A percentile compares a stretch with the other conserved stretches of the same genome.
Conservation (phyloP, 1,140 invertebrate species). For the Hycleus phaleratus region DNA sequence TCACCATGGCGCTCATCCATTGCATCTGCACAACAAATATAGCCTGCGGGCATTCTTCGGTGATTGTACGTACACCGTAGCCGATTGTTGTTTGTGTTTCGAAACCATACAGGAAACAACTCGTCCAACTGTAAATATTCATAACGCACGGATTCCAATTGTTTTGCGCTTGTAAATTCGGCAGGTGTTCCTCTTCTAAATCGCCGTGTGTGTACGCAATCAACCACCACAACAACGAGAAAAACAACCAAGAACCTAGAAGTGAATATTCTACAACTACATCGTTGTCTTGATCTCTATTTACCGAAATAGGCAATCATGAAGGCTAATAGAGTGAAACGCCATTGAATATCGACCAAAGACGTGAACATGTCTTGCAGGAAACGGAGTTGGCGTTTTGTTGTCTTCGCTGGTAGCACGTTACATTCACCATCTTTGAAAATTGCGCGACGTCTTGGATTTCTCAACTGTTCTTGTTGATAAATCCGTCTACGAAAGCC, state of each 20-base stretch:
- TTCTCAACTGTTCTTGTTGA: constrained; percentile 41
- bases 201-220: constrained; percentile 88
- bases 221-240: constrained; percentile 50
- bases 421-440: constrained; percentile 91
- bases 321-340: constrained; percentile 93
- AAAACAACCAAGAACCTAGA: not conserved
- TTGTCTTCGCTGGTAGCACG: constrained; percentile 64
- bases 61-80: constrained; percentile 72
- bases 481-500: constrained; percentile 31
- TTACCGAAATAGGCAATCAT: constrained; percentile 77
- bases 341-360: constrained; percentile 82
- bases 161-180: constrained; percentile 52
- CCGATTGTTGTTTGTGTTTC: constrained; percentile 79
- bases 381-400: constrained; percentile 72
- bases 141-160: constrained; percentile 75
- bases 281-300: not conserved
- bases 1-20: constrained; percentile 68
- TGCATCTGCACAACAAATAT: constrained; percentile 89
- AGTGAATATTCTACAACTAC: not conserved
- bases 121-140: constrained; percentile 72
- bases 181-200: constrained; percentile 63
- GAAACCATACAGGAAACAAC: constrained; percentile 83
- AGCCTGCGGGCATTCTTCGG: constrained; percentile 83
- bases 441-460: constrained; percentile 72
- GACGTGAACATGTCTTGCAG: constrained; percentile 81